A percentile compares a stretch with the other conserved stretches of the same genome.
phyloP scores from a whole-genome alignment of 2,888 invertebrate genomes.

The Incurvaria masculella region DNA sequence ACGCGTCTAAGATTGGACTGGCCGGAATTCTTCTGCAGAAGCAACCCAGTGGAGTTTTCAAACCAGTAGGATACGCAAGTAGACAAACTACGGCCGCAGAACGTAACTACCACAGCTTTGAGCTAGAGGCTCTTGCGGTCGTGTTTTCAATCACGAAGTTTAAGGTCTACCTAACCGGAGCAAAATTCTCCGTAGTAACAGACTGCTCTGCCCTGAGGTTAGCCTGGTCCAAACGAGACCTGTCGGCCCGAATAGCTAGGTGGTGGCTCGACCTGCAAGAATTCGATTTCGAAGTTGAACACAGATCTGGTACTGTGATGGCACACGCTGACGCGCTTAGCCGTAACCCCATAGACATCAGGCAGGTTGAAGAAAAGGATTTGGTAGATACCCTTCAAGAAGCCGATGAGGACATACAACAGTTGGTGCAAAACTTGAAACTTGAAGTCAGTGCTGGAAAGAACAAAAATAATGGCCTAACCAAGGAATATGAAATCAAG shows the following conservation, averaged over 20 bases:
- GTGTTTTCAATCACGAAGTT: neutral
- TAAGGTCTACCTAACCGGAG: neutral
- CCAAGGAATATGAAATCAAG: too few relatives aligned
- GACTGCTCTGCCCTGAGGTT: conserved; percentile 18
- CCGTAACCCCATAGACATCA: conserved; percentile 9
- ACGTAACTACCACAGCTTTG: conserved; percentile 15
- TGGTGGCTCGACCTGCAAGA: conserved; percentile 20
- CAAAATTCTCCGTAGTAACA: conserved; percentile 3
- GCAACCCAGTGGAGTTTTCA: conserved; percentile 8
- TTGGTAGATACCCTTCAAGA: too few relatives aligned
- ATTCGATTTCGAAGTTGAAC: conserved; percentile 18
- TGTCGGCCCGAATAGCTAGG: conserved; percentile 17
- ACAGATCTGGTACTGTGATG: conserved; percentile 16
- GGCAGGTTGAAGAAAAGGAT: too few relatives aligned
- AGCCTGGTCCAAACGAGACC: conserved; percentile 16
- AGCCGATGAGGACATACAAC: too few relatives aligned
- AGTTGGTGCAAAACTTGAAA: too few relatives aligned
- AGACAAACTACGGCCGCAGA: conserved; percentile 13
- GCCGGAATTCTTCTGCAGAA: conserved; percentile 11
- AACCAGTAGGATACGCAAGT: conserved; percentile 17
- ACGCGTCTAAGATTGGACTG: conserved; percentile 8
- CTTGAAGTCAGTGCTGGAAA: too few relatives aligned
- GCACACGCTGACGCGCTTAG: conserved; percentile 20
- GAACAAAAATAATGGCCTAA: too few relatives aligned
- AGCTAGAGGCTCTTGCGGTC: neutral